Evolutionary conservation across 1,140 invertebrate species (phyloP), one percentile per base, ranked within the genome.

Genomic region (Drosophila quadrilineata): DNA sequence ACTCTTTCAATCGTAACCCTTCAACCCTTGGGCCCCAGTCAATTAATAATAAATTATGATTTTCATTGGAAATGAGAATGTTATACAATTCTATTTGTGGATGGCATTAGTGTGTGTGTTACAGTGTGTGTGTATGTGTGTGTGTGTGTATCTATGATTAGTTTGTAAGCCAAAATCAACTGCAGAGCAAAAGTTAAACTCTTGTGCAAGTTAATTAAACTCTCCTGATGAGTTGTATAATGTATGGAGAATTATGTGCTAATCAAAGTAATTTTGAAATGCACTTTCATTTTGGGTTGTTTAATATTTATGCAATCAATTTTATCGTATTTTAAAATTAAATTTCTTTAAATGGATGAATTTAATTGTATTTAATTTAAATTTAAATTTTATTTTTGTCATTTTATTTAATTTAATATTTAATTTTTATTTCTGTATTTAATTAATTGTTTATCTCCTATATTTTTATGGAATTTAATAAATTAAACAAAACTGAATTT

Each of bases 31-130:
- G 21, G 40, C 35, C 75, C 41, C 56, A 76, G 66, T 41, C 73
- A 82, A 82, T 82, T 82, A 82, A 84, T 82, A 84, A 65, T 82
- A 77, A 82, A 82, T 82, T 82, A 84, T 84, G 76, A 45, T 84
- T 76, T 82, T 82, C 76, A 52, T 58, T 70, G 48, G 73, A 82
- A 82, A 43, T 36, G 48, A 24, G 21, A 64, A 41, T 38, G 40
- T 16, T 31, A 53, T 29, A 21, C 45, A 50, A 29, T 35, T n/a
- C n/a, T n/a, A 46, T n/a, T 33, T 57, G 33, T 31, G 16, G 14
- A 22, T 2, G 26, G 12, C 26, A 26, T 16, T 14, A 12, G 6
- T 43, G 5, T 29, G 21, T 6, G 3, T 45, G 16, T 35, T 10
- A 5, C 16, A 21, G n/a, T 21, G 24, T 31, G 3, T 17, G 41